Evolutionary conservation across 2,888 invertebrate genomes (phyloP).

Genomic region (Tineola bisselliella): DNA sequence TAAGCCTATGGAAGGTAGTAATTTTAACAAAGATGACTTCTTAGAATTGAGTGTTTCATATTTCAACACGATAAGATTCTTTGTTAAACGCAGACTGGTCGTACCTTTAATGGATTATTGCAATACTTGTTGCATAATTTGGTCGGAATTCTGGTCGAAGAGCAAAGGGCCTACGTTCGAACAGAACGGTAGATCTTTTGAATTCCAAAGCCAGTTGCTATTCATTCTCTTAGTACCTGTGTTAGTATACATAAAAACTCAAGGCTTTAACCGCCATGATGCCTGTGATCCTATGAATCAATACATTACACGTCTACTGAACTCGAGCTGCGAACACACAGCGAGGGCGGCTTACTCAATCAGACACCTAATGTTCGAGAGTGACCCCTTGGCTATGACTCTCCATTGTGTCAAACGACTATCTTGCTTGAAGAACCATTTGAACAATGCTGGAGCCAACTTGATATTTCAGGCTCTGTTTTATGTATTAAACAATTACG

Average conservation of each 20-base stretch:
- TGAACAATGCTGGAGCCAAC: constrained; percentile 70
- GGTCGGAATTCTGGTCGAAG: constrained; percentile 32
- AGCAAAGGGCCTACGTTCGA: constrained; percentile 26
- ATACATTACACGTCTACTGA: constrained; percentile 69
- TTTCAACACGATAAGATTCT: constrained; percentile 38
- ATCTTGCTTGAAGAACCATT: constrained; percentile 64
- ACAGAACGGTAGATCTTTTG: constrained; percentile 27
- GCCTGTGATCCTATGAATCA: constrained; percentile 64
- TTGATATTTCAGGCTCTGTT: constrained; percentile 71
- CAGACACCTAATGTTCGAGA: constrained; percentile 61
- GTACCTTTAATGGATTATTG: constrained; percentile 41
- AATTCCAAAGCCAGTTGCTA: constrained; percentile 70
- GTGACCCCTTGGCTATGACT: constrained; percentile 49
- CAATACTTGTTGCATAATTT: constrained; percentile 37
- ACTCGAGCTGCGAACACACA: constrained; percentile 71
- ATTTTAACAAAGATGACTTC: constrained; percentile 39
- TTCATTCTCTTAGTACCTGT: constrained; percentile 73
- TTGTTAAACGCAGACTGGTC: constrained; percentile 36
- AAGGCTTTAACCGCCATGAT: constrained; percentile 17
- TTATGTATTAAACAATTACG: constrained; percentile 69
- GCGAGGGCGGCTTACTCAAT: constrained; percentile 68
- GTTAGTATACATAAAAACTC: constrained; percentile 37
- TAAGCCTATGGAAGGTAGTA: constrained; percentile 39
- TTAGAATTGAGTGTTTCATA: constrained; percentile 37
- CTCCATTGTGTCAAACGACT: constrained; percentile 66